Evolutionary conservation across 1,140 invertebrate genomes (phyloP).

Genomic region (Platyscapa corneri): DNA sequence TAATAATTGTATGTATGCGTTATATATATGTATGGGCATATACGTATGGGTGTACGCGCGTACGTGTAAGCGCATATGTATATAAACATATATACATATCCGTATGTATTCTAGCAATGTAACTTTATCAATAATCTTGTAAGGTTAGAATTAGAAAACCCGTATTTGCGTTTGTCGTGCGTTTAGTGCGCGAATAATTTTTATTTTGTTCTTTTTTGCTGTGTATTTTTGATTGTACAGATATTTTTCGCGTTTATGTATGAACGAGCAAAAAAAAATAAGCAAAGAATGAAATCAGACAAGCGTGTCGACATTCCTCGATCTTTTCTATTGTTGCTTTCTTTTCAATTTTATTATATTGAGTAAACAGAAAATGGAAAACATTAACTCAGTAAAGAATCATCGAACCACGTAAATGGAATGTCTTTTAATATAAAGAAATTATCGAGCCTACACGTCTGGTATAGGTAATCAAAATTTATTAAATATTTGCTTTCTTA

Average conservation of each 20-base stretch:
- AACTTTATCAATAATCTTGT: slow-evolving; percentile 39
- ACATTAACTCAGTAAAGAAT: slow-evolving; percentile 6
- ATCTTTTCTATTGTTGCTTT: slow-evolving; percentile 19
- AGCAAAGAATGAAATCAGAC: slow-evolving; percentile 32
- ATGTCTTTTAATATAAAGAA: slow-evolving; percentile 20
- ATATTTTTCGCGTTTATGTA: slow-evolving; percentile 18
- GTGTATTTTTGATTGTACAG: slow-evolving; percentile 37
- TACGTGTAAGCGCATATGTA: slow-evolving; percentile 5
- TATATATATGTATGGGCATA: not conserved
- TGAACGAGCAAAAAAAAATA: slow-evolving; percentile 6
- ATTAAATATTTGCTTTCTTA: slow-evolving; percentile 7
- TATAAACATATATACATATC: slow-evolving; percentile 34
- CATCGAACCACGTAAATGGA: slow-evolving; percentile 14
- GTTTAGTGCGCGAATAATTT: slow-evolving; percentile 34
- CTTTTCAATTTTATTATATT: not conserved
- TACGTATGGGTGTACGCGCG: not conserved
- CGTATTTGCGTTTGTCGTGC: slow-evolving; percentile 17
- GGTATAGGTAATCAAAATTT: not conserved
- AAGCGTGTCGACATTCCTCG: slow-evolving; percentile 28
- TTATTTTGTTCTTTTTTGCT: slow-evolving; percentile 39
- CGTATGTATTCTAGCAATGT: slow-evolving; percentile 47
- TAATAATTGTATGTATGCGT: not conserved
- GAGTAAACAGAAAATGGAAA: slow-evolving; percentile 22
- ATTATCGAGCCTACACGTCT: not conserved
- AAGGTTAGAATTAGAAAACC: slow-evolving; percentile 35